Evolutionary conservation across 2,113 vertebrate species (phyloP), one percentile per base, ranked within the genome.

Genomic region (Agapornis roseicollis): DNA sequence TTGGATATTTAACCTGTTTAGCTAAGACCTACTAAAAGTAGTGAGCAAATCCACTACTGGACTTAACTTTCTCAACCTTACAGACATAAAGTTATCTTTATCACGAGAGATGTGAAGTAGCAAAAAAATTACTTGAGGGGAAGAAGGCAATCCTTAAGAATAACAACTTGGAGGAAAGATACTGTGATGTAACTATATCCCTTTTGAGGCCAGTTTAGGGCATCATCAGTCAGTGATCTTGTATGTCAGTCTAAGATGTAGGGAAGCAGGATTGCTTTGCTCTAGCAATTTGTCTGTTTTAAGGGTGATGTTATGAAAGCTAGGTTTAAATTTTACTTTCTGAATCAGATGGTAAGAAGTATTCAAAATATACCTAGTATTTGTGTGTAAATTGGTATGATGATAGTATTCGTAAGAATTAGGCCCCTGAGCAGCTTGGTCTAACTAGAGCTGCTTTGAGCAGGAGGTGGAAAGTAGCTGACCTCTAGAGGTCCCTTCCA

Each of bases 401-500:
- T 80, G 71, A 71, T 88, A 27, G 31, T n/a, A 6, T 63, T 79
- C 66, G n/a, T 80, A 31, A n/a, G 55, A 86, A 27, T 42, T 70
- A 84, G 68, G 9, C 20, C 58, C 53, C 35, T 2, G 24, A 85
- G 18, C 55, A 80, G 17, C 60, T 66, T 65, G 25, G 58, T 69
- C 35, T 77, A 39, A 31, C 23, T 28, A 88, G 53, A 60, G 27
- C 29, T 73, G 6, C 58, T 80, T 83, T 22, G 83, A 86, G 76
- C 37, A 78, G 71, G 74, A 85, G 63, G 29, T 80, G 37, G 68
- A 41, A 41, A 96, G 53, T 86, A 93, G 74, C 74, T 91, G 92
- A 88, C 93, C 85, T 96, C 74, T 85, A 76, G 83, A 92, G 86
- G 86, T 84, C 25, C 89, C 44, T 88, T 96, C 53, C 53, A 88